Conservation (phyloP, 64 coral and sea anemone species). For the Platygyra sinensis region DNA sequence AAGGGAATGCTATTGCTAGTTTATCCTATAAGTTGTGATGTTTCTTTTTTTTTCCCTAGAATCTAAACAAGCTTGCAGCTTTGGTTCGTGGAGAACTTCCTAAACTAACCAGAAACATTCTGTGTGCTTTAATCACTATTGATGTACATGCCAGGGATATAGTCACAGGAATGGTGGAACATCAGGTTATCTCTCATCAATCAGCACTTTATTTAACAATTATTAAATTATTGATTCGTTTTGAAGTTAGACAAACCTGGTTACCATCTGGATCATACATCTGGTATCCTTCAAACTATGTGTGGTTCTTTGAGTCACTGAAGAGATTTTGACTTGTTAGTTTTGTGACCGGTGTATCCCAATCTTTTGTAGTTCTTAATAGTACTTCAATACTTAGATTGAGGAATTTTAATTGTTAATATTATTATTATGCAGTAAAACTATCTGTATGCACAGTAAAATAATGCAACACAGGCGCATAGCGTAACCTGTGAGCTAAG, state of each 20-base stretch:
- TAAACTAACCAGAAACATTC: conserved; percentile 94
- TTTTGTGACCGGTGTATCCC: neutral
- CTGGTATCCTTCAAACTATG: too few species aligned
- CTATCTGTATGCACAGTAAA: too few species aligned
- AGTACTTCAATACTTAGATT: neutral
- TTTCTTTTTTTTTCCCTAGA: conserved; percentile 50
- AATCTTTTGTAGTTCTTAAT: neutral
- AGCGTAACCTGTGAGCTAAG: too few species aligned
- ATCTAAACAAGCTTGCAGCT: conserved; percentile 90
- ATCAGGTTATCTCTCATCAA: conserved; percentile 65
- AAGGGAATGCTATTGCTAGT: neutral
- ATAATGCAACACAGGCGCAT: too few species aligned
- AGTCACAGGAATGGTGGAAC: conserved; percentile 89
- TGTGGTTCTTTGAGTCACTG: too few species aligned
- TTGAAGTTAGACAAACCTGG: neutral
- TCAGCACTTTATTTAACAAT: neutral
- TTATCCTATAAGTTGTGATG: neutral
- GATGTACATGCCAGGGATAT: conserved; percentile 98
- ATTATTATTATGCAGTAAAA: too few species aligned
- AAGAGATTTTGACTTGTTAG: too few species aligned
- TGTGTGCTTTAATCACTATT: conserved; percentile 98
- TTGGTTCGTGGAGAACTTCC: conserved; percentile 97
- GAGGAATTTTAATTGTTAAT: neutral
- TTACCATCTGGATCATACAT: too few species aligned
- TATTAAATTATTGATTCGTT: too few species aligned